Base-by-base conservation (phyloP, 1,140 invertebrate genomes). In the Drosophila dunni region DNA sequence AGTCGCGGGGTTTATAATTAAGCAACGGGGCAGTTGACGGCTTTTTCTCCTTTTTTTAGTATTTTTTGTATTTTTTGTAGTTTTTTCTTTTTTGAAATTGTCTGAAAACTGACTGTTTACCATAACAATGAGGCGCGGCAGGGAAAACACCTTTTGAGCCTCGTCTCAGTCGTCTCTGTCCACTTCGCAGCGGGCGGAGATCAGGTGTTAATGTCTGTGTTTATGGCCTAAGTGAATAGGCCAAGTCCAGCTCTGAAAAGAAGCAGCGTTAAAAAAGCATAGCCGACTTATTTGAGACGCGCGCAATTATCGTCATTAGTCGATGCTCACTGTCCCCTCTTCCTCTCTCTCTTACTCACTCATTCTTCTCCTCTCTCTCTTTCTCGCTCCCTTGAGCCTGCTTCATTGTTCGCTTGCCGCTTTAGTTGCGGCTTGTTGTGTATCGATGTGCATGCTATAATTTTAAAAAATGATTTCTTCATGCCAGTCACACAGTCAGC, bases 141-240 rank as follows among this genome's bases (percentile, higher is more conserved):
- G 57, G 83, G 58, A 86, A 88, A 89, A 89, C 84, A 89, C 84
- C 84, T 89, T 89, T 85, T 2, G 42, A 54, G 17, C 53, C 9
- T 36, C 66, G 44, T 45, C 58, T 33, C 11, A 4, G 40, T 42
- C n/a, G n/a, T 42, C 40, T n/a, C 40, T 13, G 40, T 42, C 13
- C 13, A 5, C 66, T 44, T 45, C 58, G 20, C 48, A 45, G 17
- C 42, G 42, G 51, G 62, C 66, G 50, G n/a, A 67, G 73, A 76
- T 90, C 86, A 90, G 86, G 86, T 90, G 86, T 90, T 90, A 90
- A 90, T 90, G 86, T 80, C 86, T 90, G 78, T 90, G 85, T 90
- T 90, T 90, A 90, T 75, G 70, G 44, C 64, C 61, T 77, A 78
- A 81, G 75, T 84, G 77, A 68, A 77, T 73, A 77, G 66, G 34